Percentiles rank a stretch among this genome's conserved stretches.
These are phyloP conservation scores for Tryphoninae sp. DNA, from an alignment of 2,888 invertebrate species.

Conservation along the genomic window DNA sequence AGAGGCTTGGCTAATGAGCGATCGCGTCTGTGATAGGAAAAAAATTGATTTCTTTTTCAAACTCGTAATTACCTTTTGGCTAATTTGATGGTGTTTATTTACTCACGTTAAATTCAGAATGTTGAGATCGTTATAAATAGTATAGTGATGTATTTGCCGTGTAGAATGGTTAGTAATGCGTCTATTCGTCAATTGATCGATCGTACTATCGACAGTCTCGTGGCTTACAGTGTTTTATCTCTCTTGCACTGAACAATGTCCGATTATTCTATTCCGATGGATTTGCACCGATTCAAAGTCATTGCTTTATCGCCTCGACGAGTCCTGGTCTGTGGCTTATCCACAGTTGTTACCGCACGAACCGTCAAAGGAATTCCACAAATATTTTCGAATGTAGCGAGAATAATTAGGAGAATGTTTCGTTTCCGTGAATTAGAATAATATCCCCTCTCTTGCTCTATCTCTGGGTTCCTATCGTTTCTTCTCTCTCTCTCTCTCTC, in stretches of 20 bases:
- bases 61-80: too few species aligned
- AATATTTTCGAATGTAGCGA: conserved; percentile 40
- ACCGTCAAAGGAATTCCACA: conserved; percentile 51
- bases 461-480: too few species aligned
- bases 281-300: conserved; percentile 20
- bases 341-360: conserved; percentile 4
- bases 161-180: background rate
- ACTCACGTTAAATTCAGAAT: background rate
- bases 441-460: background rate
- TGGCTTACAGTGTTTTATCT: background rate
- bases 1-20: too few species aligned
- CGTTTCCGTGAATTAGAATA: conserved; percentile 10
- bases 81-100: background rate
- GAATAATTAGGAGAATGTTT: conserved; percentile 53
- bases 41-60: too few species aligned
- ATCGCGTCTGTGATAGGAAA: too few species aligned
- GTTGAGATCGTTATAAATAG: background rate
- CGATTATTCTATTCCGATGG: conserved; percentile 40
- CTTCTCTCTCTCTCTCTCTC: too few species aligned
- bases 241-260: conserved; percentile 4
- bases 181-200: background rate
- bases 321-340: conserved; percentile 19
- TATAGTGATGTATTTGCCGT: background rate
- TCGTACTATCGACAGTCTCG: background rate
- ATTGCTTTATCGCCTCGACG: conserved; percentile 6